A percentile compares a stretch with the other conserved stretches of the same genome.
phyloP scores from a whole-genome alignment of 2,888 invertebrate genomes.

The Platycnemis pennipes region DNA sequence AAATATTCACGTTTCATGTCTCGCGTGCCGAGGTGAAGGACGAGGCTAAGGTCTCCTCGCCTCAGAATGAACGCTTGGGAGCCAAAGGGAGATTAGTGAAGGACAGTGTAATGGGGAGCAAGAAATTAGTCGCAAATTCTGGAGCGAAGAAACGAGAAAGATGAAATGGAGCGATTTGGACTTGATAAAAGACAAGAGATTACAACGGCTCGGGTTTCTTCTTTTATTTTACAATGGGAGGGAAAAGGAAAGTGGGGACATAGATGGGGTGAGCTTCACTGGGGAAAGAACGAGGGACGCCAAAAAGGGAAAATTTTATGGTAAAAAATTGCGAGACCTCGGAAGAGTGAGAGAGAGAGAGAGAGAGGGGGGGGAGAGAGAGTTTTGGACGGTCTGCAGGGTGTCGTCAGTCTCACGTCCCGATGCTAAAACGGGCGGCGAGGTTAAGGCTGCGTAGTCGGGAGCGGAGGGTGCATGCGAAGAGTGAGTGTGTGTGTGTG shows the following conservation, averaged over 20 bases:
- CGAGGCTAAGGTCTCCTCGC: neutral
- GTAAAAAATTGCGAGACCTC: neutral
- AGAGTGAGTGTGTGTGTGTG: neutral
- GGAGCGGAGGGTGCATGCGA: neutral
- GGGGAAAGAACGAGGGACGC: neutral
- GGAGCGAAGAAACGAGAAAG: neutral
- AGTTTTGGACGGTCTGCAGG: neutral
- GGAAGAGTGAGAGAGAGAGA: neutral
- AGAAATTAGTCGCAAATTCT: neutral
- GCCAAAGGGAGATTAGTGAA: neutral
- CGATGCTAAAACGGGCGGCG: slow-evolving; percentile 52
- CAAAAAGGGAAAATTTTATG: too few species aligned
- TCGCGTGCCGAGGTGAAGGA: slow-evolving; percentile 51
- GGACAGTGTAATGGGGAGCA: neutral
- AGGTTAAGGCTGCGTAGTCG: slow-evolving; percentile 21
- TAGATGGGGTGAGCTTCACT: neutral
- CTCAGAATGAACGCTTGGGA: neutral
- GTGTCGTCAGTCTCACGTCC: slow-evolving; percentile 45
- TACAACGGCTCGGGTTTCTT: neutral
- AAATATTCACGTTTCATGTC: slow-evolving; percentile 17
- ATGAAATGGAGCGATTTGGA: neutral
- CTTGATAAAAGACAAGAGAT: neutral
- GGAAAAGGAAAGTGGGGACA: neutral
- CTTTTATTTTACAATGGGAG: neutral
- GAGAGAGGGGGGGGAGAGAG: neutral